Base-by-base conservation (phyloP, 2,888 invertebrate genomes). In the Ochropleura leucogaster region DNA sequence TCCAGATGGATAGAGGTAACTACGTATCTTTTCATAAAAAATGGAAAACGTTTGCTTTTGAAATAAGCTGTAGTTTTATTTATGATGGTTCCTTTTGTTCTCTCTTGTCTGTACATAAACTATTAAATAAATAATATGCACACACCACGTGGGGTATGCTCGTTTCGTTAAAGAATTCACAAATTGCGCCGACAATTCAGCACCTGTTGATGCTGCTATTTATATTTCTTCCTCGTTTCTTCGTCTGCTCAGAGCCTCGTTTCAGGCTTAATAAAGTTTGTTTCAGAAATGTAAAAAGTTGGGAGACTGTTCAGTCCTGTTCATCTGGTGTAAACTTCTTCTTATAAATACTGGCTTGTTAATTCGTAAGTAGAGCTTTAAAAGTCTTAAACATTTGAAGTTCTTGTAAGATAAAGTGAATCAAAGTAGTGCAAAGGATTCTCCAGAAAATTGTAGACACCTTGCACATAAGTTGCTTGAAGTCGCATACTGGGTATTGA, bases 161-260 rank as follows among this genome's bases (percentile, higher is more conserved):
- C 66, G 73, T 69, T 86, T 78, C 59, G 67, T 65, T 73, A 71
- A 86, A 75, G 82, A 81, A 85, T 85, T 85, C 55, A 71, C 79
- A 80, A 84, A 82, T 82, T 80, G 73, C 73, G 69, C 59, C 65
- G 80, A 74, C 59, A 66, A 77, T 70, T 72, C 63, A 72, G 83
- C 88, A 87, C 83, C 88, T 86, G 86, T 83, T 83, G 71, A 51
- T 68, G 63, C 60, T 59, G 20, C 4, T 74, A 46, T 7, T 55
- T 55, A 60, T 65, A 30, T 30, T 30, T 69, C 71, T 59, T 67
- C 57, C 68, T 67, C 20, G 77, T 77, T 77, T 68, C 64, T 68
- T 47, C 55, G 69, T 30, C 57, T 44, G 55, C 30, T 62, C 55
- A 73, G 70, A 62, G 30, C 1, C 46, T 71, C 46, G 65, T 70